phyloP scores from a whole-genome alignment of 2,888 invertebrate species.

The Hyppa rectilinea region DNA sequence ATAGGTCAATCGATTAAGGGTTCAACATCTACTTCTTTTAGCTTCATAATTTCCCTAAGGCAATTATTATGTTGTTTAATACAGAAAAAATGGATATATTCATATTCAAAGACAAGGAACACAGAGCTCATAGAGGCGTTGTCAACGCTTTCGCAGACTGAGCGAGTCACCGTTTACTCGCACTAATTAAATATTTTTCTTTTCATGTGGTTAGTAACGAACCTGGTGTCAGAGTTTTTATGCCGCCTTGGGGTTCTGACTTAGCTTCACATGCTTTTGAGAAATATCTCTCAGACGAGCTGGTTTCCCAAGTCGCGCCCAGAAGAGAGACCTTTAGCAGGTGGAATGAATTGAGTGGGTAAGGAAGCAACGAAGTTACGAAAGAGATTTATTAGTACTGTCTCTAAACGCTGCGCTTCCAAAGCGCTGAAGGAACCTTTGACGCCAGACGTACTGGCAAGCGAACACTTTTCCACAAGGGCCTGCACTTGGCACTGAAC shows the following conservation, averaged over 20 bases:
- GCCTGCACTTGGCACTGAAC: constrained; percentile 67
- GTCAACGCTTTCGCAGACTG: not conserved
- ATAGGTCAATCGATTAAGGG: constrained; percentile 15
- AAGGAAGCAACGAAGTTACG: no score
- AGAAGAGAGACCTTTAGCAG: no score
- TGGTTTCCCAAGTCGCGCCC: no score
- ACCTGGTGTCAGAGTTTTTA: no score
- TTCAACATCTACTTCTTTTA: constrained; percentile 31
- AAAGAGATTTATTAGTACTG: not conserved
- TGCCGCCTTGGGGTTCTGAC: no score
- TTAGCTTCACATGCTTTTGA: no score
- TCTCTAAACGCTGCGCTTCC: not conserved
- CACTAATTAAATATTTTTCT: no score
- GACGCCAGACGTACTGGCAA: constrained; percentile 49
- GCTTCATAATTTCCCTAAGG: not conserved
- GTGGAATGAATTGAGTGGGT: no score
- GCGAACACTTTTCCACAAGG: constrained; percentile 43
- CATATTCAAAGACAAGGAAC: constrained; percentile 11
- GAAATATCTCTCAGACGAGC: no score
- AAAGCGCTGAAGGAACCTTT: constrained; percentile 18
- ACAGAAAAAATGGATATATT: not conserved
- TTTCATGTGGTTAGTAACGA: no score
- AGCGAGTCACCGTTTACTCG: not conserved
- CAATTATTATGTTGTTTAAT: constrained; percentile 2
- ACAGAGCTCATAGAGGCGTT: not conserved